Percentiles rank a stretch among this genome's conserved stretches.
Conservation (phyloP, 2,888 invertebrate species). For the Lasioglossum villosulum region DNA sequence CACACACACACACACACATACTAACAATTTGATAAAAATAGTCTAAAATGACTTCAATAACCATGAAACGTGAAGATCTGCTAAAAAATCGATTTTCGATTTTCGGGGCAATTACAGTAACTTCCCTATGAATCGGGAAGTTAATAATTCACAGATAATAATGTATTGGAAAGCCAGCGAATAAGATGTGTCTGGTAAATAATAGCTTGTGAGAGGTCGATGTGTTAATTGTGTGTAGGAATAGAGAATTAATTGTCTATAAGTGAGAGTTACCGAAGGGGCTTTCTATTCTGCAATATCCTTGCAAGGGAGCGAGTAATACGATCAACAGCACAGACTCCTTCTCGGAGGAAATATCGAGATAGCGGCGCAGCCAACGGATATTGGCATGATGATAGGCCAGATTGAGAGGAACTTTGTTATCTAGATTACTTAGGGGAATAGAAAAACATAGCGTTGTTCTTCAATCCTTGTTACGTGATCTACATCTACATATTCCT, state of each 20-base stretch:
- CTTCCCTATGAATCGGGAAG: too few relatives aligned
- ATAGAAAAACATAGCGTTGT: constrained; percentile 67
- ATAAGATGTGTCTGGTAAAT: neutral
- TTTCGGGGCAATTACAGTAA: too few relatives aligned
- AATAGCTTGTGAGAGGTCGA: neutral
- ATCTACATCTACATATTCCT: constrained; percentile 29
- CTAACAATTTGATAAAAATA: too few relatives aligned
- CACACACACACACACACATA: too few relatives aligned
- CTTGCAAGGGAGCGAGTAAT: constrained; percentile 60
- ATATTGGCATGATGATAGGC: constrained; percentile 73
- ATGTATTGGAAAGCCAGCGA: neutral
- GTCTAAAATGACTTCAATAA: too few relatives aligned
- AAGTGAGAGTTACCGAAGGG: constrained; percentile 30
- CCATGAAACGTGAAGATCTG: too few relatives aligned
- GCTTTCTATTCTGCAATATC: constrained; percentile 54
- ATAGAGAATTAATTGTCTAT: constrained; percentile 36
- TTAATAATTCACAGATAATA: neutral
- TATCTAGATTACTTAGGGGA: constrained; percentile 73
- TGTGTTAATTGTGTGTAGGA: constrained; percentile 24
- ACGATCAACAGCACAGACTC: constrained; percentile 62
- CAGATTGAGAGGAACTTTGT: constrained; percentile 74
- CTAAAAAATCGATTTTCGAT: too few relatives aligned
- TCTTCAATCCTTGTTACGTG: constrained; percentile 59
- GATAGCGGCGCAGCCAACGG: constrained; percentile 61
- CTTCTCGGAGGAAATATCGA: constrained; percentile 65